Evolutionary conservation across 2,797 vertebrate species (phyloP).

Genomic region (Rousettus madagascariensis): DNA sequence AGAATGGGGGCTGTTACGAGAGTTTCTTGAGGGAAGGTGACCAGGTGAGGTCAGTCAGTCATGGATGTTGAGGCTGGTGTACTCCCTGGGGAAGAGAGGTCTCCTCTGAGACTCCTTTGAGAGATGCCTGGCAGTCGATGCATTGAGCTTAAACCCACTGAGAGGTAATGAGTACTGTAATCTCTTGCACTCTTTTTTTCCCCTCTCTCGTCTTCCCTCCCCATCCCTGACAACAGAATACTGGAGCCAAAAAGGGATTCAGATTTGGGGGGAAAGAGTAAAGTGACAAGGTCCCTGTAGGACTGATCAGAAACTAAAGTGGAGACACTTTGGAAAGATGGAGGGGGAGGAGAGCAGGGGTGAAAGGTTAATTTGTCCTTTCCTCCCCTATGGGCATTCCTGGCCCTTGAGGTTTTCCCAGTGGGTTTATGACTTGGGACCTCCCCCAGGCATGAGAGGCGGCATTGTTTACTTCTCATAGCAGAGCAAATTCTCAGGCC

Average conservation of each 20-base stretch:
- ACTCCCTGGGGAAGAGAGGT: rapidly evolving
- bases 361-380: background rate
- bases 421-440: background rate
- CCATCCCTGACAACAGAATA: background rate
- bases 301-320: background rate
- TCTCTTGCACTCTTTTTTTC: background rate
- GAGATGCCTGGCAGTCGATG: background rate
- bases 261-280: no score
- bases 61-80: background rate
- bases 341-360: background rate
- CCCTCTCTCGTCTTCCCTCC: background rate
- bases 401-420: background rate
- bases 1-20: background rate
- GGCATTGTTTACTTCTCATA: background rate
- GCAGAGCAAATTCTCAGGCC: background rate
- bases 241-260: background rate
- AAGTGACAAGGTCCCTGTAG: background rate
- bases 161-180: background rate
- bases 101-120: background rate
- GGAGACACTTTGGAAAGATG: background rate
- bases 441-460: background rate
- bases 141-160: background rate
- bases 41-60: background rate
- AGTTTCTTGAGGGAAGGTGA: background rate
- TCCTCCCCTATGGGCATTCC: rapidly evolving